Conservation (phyloP, 2,113 vertebrate species). For the Varanus komodoensis region DNA sequence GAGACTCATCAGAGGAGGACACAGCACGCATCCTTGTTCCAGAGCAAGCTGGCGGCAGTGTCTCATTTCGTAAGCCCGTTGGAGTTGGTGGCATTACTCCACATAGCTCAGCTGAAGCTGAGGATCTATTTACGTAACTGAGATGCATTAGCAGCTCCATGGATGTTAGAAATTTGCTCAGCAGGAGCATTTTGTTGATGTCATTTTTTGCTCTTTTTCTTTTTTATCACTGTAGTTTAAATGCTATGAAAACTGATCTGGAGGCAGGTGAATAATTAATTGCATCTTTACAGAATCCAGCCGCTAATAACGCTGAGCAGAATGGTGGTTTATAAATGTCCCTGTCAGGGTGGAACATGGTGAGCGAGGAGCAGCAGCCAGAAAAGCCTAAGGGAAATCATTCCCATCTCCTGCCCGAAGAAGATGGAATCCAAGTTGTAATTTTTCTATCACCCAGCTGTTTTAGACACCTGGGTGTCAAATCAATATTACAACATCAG, state of each 20-base stretch:
- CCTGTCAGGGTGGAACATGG: constrained; percentile 42
- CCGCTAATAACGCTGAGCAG: constrained; percentile 69
- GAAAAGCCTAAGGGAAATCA: constrained; percentile 44
- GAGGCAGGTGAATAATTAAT: constrained; percentile 77
- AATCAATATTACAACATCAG: constrained; percentile 55
- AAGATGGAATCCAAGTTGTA: constrained; percentile 44
- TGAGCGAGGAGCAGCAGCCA: neutral
- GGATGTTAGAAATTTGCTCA: neutral
- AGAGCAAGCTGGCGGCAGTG: neutral
- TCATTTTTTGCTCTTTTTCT: neutral
- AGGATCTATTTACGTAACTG: neutral
- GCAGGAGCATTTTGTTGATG: neutral
- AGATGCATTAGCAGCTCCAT: neutral
- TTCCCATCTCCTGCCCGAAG: constrained; percentile 12
- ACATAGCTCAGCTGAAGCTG: neutral
- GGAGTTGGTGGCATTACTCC: neutral
- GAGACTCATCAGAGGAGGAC: neutral
- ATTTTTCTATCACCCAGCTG: constrained; percentile 56
- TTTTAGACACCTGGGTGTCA: constrained; percentile 60
- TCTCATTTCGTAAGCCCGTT: neutral
- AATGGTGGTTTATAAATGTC: constrained; percentile 61
- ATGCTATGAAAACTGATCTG: constrained; percentile 69
- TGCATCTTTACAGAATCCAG: constrained; percentile 71
- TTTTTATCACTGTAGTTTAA: constrained; percentile 55
- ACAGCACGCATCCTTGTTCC: no score